A percentile compares a stretch with the other conserved stretches of the same genome.
These are phyloP conservation scores for Harpagus bidentatus DNA, from an alignment of 2,113 vertebrate genomes.

Conservation along the genomic window DNA sequence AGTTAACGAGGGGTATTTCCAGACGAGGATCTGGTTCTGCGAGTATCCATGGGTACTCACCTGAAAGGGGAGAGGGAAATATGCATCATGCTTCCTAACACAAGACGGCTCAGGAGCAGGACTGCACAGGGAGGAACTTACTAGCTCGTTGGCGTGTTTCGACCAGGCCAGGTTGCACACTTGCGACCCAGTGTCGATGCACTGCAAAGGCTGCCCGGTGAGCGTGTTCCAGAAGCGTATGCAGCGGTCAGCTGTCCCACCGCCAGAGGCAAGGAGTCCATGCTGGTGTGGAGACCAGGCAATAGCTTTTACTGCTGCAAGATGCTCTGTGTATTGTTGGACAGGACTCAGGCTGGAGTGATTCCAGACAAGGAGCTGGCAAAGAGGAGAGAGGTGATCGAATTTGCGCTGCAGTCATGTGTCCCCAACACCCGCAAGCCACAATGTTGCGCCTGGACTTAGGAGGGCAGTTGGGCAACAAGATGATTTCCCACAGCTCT, in stretches of 20 bases:
- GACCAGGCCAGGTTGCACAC: constrained; percentile 99
- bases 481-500: background rate
- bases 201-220: constrained; percentile 94
- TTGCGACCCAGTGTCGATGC: constrained; percentile 95
- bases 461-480: background rate
- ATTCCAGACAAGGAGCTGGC: constrained; percentile 95
- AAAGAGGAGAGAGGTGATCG: background rate
- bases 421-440: background rate
- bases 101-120: background rate
- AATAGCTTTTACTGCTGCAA: constrained; percentile 96
- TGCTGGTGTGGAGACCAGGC: constrained; percentile 99
- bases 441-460: fast-evolving
- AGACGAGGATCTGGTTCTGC: constrained; percentile 98
- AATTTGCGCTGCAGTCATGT: background rate
- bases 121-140: constrained; percentile 31
- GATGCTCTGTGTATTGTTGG: constrained; percentile 96
- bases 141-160: constrained; percentile 96
- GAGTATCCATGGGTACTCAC: constrained; percentile 98
- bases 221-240: constrained; percentile 99
- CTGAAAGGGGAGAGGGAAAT: constrained; percentile 53
- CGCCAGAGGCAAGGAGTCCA: constrained; percentile 90
- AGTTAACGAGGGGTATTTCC: constrained; percentile 97
- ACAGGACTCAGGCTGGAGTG: constrained; percentile 93
- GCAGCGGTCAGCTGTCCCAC: constrained; percentile 94
- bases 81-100: fast-evolving